Conservation (phyloP, 1,140 invertebrate species). For the Hormaphis cornu region DNA sequence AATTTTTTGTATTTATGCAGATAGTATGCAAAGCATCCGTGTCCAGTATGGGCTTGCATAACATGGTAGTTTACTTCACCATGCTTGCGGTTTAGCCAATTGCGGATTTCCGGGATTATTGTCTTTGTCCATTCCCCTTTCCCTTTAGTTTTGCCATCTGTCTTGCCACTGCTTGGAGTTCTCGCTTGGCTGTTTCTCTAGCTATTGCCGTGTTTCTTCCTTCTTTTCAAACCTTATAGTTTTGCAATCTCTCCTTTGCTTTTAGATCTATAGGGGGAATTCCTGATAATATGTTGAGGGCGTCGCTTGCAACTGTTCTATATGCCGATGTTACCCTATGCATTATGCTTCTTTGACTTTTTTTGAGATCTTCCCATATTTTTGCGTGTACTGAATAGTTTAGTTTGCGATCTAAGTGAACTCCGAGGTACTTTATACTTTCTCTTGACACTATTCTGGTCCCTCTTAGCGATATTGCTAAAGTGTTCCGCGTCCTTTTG, state of each 20-base stretch:
- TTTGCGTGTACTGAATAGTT: neutral
- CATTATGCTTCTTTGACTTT: no score
- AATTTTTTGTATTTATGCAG: neutral
- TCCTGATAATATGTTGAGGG: constrained; percentile 3
- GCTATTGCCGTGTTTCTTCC: no score
- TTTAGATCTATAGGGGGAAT: constrained; percentile 25
- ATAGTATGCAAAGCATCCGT: neutral
- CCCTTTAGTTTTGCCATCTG: neutral
- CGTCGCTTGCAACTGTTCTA: constrained; percentile 5
- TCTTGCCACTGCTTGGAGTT: neutral
- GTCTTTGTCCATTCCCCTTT: neutral
- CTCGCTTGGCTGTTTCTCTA: no score
- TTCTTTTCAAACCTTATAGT: no score
- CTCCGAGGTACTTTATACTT: neutral
- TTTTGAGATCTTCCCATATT: no score
- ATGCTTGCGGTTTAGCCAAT: neutral
- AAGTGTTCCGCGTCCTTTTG: neutral
- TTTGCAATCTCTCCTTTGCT: neutral
- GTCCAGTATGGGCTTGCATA: neutral
- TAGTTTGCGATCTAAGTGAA: neutral
- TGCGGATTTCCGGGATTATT: neutral
- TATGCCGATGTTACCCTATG: no score
- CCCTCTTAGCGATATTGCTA: neutral
- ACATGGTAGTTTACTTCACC: neutral
- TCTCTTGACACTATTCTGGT: neutral